Percentiles rank a stretch among this genome's conserved stretches.
phyloP scores from a whole-genome alignment of 2,113 vertebrate genomes.

The Malurus elegans region DNA sequence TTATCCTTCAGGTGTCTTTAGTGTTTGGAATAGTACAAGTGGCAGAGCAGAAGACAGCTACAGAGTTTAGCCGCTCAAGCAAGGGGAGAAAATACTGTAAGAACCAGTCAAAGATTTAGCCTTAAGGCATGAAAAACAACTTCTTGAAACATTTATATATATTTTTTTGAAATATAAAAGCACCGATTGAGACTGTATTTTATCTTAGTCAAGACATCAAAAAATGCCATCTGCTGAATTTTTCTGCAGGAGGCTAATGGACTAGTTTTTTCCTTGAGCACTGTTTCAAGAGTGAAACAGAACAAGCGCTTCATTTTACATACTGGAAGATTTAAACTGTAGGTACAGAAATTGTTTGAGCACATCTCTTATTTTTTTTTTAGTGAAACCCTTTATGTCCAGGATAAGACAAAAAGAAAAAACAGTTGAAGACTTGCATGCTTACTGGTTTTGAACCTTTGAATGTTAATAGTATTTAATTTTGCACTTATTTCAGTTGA shows the following conservation, averaged over 20 bases:
- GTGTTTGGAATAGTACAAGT: not conserved
- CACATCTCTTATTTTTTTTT: not conserved
- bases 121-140: constrained; percentile 5
- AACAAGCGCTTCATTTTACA: not conserved
- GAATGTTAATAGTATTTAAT: not conserved
- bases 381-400: not conserved
- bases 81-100: not conserved
- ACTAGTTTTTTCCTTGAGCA: not conserved
- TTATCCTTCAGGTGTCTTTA: not conserved
- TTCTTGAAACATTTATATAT: not conserved
- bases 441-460: not conserved
- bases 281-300: not conserved
- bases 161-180: not conserved
- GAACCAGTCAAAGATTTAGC: not conserved
- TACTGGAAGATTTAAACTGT: not conserved
- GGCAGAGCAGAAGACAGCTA: not conserved
- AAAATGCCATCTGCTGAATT: not conserved
- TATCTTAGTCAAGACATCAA: constrained; percentile 4
- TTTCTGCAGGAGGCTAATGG: not conserved
- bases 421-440: not conserved
- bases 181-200: not conserved
- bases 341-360: not conserved
- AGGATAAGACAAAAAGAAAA: not conserved
- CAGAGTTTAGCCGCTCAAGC: not conserved
- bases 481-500: not conserved